These are phyloP conservation scores for Deroplatys truncata DNA, from an alignment of 2,888 invertebrate genomes.

Conservation along the genomic window DNA sequence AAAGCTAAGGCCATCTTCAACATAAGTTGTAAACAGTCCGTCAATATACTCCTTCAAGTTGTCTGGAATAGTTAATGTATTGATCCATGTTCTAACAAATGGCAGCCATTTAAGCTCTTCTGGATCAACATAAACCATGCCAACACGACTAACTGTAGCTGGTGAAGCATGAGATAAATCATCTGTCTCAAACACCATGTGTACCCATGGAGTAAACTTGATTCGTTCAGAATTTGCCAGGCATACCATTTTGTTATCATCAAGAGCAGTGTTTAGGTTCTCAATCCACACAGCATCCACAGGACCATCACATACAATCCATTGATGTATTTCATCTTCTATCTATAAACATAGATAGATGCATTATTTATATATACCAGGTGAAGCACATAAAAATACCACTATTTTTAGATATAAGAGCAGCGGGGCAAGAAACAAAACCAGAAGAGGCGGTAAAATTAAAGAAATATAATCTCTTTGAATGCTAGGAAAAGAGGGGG, in stretches of 20 bases:
- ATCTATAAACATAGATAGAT: constrained; percentile 37
- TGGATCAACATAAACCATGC: constrained; percentile 89
- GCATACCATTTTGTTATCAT: constrained; percentile 91
- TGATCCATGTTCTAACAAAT: constrained; percentile 72
- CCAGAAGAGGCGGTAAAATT: too few relatives aligned
- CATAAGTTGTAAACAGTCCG: constrained; percentile 60
- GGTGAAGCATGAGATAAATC: constrained; percentile 88
- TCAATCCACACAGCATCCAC: constrained; percentile 94
- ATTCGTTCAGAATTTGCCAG: constrained; percentile 88
- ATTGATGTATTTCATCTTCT: constrained; percentile 68
- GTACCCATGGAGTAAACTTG: constrained; percentile 81
- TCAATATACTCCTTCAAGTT: constrained; percentile 62
- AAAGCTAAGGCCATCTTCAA: constrained; percentile 63
- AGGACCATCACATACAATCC: constrained; percentile 88
- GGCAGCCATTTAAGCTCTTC: constrained; percentile 74
- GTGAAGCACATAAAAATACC: too few relatives aligned
- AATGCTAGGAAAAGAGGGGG: too few relatives aligned
- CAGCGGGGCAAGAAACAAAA: too few relatives aligned
- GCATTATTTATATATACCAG: neutral
- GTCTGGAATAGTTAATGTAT: constrained; percentile 49
- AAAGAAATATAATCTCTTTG: too few relatives aligned
- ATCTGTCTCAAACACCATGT: constrained; percentile 82
- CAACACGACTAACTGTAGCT: constrained; percentile 72
- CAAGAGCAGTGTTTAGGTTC: constrained; percentile 87
- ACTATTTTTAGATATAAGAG: too few relatives aligned